Evolutionary conservation across 2,113 vertebrate species (phyloP), one percentile per base, ranked within the genome.

Genomic region (Anolis carolinensis): DNA sequence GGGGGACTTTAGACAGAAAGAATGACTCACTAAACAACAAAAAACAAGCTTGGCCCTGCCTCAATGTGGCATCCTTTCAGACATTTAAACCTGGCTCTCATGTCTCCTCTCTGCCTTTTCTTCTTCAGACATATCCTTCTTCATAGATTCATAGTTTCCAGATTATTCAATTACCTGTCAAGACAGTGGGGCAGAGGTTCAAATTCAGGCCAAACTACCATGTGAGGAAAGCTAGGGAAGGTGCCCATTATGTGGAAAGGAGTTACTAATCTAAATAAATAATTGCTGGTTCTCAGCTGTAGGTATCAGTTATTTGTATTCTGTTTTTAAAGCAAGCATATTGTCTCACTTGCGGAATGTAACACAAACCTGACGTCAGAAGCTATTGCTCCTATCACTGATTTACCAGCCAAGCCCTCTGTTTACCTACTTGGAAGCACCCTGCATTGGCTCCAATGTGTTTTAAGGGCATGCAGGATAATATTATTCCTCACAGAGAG

Each of bases 311-410:
- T 34, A 71, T 71, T 71, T 71, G 23, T 14, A 52, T 7, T 50
- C 13, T 18, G 16, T 55, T 34, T n/a, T 52, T 52, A 76, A 77
- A 11, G 30, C 18, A 30, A n/a, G 27, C 27, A n/a, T 59, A 13
- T 59, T 59, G 16, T 59, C 55, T 59, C 18, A 16, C 55, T 59
- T 59, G 18, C 18, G 55, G 55, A 59, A 59, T 59, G 4, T 59
- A 59, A n/a, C 14, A n/a, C 14, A n/a, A 52, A 3, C 16, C 39
- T 55, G 92, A 68, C 88, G 85, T 81, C 85, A 86, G 88, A 85
- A 87, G 77, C 75, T 86, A 88, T 62, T 71, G 71, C 86, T 92
- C 84, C 87, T 74, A 83, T 25, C 83, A 83, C 77, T 2, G 82
- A 20, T 71, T 71, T 73, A 39, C 21, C 39, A 65, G 36, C 62